Conservation (phyloP, 2,113 vertebrate species). For the Thinocorus orbignyianus region DNA sequence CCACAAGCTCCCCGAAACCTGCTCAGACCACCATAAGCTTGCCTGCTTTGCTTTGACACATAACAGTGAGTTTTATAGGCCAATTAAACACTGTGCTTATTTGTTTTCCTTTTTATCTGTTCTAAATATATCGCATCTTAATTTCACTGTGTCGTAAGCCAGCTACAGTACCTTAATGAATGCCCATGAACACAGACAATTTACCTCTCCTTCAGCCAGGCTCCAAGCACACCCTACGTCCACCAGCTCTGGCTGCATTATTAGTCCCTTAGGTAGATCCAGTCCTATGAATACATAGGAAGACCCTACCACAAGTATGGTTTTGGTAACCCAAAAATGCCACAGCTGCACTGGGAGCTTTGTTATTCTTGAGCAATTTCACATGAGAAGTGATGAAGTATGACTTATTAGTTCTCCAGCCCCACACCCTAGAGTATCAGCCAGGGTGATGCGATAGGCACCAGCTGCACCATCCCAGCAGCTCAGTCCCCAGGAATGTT, state of each 20-base stretch:
- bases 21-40: neutral
- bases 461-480: neutral
- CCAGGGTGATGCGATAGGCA: neutral
- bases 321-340: neutral
- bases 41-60: neutral
- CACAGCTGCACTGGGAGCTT: fast-evolving
- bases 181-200: neutral
- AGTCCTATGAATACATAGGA: neutral
- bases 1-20: neutral
- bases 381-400: neutral
- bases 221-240: neutral
- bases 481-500: neutral
- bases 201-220: neutral
- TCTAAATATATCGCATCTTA: neutral
- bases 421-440: neutral
- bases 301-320: neutral
- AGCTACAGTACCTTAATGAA: neutral
- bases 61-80: neutral
- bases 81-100: neutral
- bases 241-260: no score
- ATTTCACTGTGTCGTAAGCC: neutral
- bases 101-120: neutral
- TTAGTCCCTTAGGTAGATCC: neutral
- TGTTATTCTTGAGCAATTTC: neutral
- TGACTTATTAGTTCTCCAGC: neutral